Conservation (phyloP, 2,888 invertebrate species). For the Coelopa pilipes region DNA sequence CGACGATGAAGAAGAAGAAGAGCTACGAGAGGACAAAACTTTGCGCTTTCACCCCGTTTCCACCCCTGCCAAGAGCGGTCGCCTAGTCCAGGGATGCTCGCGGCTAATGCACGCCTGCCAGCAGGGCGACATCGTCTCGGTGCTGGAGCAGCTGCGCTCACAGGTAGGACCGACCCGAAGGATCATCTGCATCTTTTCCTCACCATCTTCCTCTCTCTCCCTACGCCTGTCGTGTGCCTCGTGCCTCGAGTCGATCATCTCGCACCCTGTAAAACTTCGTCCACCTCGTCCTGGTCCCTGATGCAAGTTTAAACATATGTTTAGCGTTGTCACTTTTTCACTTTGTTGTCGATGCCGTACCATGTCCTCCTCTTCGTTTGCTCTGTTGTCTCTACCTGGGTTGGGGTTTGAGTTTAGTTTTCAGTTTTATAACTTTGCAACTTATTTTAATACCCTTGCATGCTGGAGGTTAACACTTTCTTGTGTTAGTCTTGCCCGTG, state of each 20-base stretch:
- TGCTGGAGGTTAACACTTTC: not conserved
- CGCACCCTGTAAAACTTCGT: too few species aligned
- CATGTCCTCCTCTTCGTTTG: not conserved
- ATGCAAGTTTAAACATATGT: conserved; percentile 12
- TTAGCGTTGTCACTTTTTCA: conserved; percentile 1
- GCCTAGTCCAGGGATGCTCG: conserved; percentile 78
- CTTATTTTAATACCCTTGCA: conserved; percentile 21
- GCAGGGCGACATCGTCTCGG: conserved; percentile 83
- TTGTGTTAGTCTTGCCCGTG: not conserved
- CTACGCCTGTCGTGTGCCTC: too few species aligned
- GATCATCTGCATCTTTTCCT: not conserved
- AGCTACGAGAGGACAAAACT: conserved; percentile 5
- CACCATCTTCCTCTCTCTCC: too few species aligned
- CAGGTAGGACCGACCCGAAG: conserved; percentile 70
- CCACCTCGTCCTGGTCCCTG: not conserved
- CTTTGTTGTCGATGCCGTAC: conserved; percentile 7
- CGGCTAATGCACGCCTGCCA: conserved; percentile 93
- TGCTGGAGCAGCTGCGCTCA: conserved; percentile 78
- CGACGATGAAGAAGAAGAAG: conserved; percentile 10
- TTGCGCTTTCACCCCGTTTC: conserved; percentile 1
- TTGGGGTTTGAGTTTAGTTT: not conserved
- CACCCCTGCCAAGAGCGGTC: conserved; percentile 41
- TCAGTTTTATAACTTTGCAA: conserved; percentile 15
- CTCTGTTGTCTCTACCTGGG: conserved; percentile 26
- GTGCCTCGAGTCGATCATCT: too few species aligned